Conservation (phyloP, 1,140 invertebrate genomes). For the Orchesella cincta region DNA sequence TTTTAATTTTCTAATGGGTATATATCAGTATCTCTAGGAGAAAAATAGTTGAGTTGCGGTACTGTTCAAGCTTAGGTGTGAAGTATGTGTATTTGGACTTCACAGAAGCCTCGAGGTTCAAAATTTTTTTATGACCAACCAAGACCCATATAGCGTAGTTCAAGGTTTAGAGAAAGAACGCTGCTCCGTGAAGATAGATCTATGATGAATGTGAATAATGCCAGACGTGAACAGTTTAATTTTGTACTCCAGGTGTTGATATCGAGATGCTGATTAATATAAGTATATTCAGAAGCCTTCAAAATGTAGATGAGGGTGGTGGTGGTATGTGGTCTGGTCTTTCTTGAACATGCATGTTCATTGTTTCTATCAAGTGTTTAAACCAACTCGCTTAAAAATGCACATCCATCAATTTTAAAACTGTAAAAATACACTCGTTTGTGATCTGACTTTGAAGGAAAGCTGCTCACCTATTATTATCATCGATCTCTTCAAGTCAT, state of each 20-base stretch:
- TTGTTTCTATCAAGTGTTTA: not conserved
- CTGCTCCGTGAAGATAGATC: too few species aligned
- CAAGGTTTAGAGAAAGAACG: too few species aligned
- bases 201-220: too few species aligned
- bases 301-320: slow-evolving; percentile 17
- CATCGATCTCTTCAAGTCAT: slow-evolving; percentile 19
- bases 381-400: not conserved
- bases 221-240: too few species aligned
- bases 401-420: too few species aligned
- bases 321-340: slow-evolving; percentile 14
- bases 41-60: too few species aligned
- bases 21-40: too few species aligned
- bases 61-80: too few species aligned
- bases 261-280: slow-evolving; percentile 22
- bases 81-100: too few species aligned
- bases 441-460: slow-evolving; percentile 8
- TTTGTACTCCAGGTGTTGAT: slow-evolving; percentile 24
- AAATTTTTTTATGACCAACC: too few species aligned
- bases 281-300: slow-evolving; percentile 13
- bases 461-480: not conserved
- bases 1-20: not conserved
- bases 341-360: not conserved
- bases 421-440: not conserved
- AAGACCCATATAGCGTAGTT: too few species aligned
- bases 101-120: too few species aligned